A percentile compares a stretch with the other conserved stretches of the same genome.
Evolutionary conservation across 2,888 invertebrate species (phyloP).

Genomic region (Gymnosoma rotundatum): DNA sequence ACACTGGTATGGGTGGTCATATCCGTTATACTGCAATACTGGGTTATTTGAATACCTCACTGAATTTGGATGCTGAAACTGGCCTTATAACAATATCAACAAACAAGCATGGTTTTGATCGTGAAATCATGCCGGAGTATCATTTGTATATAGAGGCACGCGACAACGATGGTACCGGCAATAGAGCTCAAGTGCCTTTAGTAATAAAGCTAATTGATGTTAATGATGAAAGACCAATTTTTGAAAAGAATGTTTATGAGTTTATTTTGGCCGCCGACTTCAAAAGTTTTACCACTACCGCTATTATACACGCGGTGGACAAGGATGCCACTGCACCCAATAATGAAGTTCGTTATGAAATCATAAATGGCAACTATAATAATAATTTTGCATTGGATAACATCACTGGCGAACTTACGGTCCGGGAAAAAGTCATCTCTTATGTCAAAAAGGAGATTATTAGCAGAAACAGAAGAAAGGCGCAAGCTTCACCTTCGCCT

Average conservation of each 20-base stretch:
- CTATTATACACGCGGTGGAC: conserved; percentile 92
- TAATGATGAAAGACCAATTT: conserved; percentile 94
- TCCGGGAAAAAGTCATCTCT: conserved; percentile 83
- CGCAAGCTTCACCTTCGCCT: conserved; percentile 55
- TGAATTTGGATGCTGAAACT: conserved; percentile 89
- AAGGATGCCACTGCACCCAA: conserved; percentile 92
- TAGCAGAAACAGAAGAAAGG: conserved; percentile 74
- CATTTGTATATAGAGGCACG: conserved; percentile 92
- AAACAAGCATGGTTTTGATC: conserved; percentile 90
- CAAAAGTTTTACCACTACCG: conserved; percentile 89
- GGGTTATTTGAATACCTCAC: conserved; percentile 90
- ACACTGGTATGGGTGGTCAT: conserved; percentile 89
- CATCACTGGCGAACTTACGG: conserved; percentile 88
- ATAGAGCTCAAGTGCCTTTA: conserved; percentile 88
- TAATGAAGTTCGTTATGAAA: conserved; percentile 92
- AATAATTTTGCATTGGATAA: conserved; percentile 89
- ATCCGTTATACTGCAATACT: conserved; percentile 90
- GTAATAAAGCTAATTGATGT: conserved; percentile 89
- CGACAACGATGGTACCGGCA: conserved; percentile 92
- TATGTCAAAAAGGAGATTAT: conserved; percentile 78
- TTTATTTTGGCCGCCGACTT: conserved; percentile 90
- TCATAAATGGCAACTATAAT: conserved; percentile 89
- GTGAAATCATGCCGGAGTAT: conserved; percentile 90
- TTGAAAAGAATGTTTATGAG: conserved; percentile 90
- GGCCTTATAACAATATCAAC: conserved; percentile 92